Base-by-base conservation (phyloP, 2,888 invertebrate species). In the Tachina grossa region DNA sequence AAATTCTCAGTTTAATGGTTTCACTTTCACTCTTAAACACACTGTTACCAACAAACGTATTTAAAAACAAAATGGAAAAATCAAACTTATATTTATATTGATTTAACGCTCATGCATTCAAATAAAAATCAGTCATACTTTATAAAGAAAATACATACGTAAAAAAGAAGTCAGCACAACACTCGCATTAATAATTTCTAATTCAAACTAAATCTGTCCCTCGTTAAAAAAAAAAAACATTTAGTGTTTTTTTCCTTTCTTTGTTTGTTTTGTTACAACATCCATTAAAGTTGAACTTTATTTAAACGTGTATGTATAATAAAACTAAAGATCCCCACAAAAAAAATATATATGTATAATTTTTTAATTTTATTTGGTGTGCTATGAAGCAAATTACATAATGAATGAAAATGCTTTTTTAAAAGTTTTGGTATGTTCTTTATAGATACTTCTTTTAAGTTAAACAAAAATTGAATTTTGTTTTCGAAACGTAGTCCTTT, bases 1-100 rank as follows among this genome's bases (percentile, higher is more conserved):
- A 57, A 79, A 85, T 90, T 90, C 90, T 90, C 90, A 90, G 90
- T 90, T 90, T 89, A 88, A 91, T 91, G 90, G 90, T 90, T 90
- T 90, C 90, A 90, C 88, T 88, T 89, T 85, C 85, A 83, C 83
- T 85, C 79, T 85, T 89, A 79, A 83, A 85, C 75, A 85, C 71
- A 74, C 78, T 68, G 72, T 84, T 82, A 79, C 79, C 83, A 72
- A 72, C 79, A 85, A 68, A 72, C 63, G 65, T 79, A 72, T 55
- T 71, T 55, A 71, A 79, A 77, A 39, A 69, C n/a, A 61, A 59
- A 69, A 69, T 69, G 51, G 16, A 85, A 86, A 88, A 84, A 72
- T 87, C 68, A 68, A 83, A 88, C 82, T 78, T 74, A 76, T 80
- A 80, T 68, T 65, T 72, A 53, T 63, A 80, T 80, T 84, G 49